Evolutionary conservation across 2,888 invertebrate species (phyloP), one percentile per base, ranked within the genome.

Genomic region (Nephrocerus scutellatus): DNA sequence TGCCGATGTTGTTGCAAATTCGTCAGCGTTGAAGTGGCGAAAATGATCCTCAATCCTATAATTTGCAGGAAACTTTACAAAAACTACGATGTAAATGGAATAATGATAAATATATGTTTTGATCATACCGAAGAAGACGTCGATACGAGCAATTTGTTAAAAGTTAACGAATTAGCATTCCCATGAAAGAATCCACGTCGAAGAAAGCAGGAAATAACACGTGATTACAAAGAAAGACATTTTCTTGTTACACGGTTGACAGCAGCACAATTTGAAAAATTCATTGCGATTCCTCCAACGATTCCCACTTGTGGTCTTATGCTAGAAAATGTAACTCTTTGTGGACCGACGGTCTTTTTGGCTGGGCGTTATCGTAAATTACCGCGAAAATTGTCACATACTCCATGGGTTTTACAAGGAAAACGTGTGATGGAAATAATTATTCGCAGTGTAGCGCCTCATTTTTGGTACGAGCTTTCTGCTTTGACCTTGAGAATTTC

Each of bases 361-460:
- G 69, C 68, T 0, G 68, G 68, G 4, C 54, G 92, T 36, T 95
- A 96, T 63, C 76, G 82, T 49, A 95, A 95, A 66, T 77, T 80
- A 57, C 85, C 85, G 4, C 75, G 96, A 32, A 72, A 76, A 47
- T 68, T 98, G 19, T 85, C 91, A 34, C 97, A 98, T 72, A 91
- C 93, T 0, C 96, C 96, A 1, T 97, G 96, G 95, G 66, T 91
- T 37, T n/a, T n/a, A n/a, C n/a, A n/a, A n/a, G 89, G 91, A 0
- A 75, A 77, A 46, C 74, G 85, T 36, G 77, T 84, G 50, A 78
- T 85, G 73, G 95, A 96, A 68, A 74, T 89, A 43, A 82, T 96
- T 45, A 82, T 82, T 56, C 73, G 74, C 36, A 74, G 74, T 7
- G 68, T 93, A 13, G 72, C 75, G 1, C 68, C 76, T 14, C 60